Evolutionary conservation across 2,113 vertebrate species (phyloP).

Genomic region (Heteronetta atricapilla): DNA sequence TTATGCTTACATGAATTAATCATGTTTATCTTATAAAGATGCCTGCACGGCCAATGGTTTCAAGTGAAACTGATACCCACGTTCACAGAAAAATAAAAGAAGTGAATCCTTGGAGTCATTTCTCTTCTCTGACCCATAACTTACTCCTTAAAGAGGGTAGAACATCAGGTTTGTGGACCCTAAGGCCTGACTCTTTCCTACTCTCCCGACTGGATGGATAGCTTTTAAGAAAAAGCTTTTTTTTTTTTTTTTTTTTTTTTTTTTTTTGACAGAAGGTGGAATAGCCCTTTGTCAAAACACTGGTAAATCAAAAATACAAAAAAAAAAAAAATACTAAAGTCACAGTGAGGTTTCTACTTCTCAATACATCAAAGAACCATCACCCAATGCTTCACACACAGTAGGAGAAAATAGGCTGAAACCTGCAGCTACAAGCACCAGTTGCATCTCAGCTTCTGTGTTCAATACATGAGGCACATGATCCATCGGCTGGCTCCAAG

Average conservation of each 20-base stretch:
- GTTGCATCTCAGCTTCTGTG: not conserved
- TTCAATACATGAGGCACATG: not conserved
- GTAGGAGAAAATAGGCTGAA: not conserved
- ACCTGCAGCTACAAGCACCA: not conserved
- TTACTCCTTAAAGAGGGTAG: not conserved
- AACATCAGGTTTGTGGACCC: not conserved
- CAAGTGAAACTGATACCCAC: not conserved
- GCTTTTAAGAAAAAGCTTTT: no score
- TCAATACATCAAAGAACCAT: not conserved
- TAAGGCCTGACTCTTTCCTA: not conserved
- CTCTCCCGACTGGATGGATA: not conserved
- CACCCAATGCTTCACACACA: not conserved
- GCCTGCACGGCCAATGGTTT: not conserved
- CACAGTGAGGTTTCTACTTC: not conserved
- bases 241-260: no score
- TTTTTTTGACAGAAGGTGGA: not conserved
- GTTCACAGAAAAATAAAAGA: not conserved
- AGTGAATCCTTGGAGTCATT: not conserved
- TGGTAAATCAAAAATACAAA: not conserved
- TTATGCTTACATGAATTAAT: not conserved
- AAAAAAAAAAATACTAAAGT: no score
- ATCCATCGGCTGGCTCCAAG: not conserved
- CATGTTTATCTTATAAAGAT: not conserved
- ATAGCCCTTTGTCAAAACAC: not conserved
- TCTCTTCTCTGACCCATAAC: not conserved